Base-by-base conservation (phyloP, 1,140 invertebrate genomes). In the Pseudomyrmex pallidus region DNA sequence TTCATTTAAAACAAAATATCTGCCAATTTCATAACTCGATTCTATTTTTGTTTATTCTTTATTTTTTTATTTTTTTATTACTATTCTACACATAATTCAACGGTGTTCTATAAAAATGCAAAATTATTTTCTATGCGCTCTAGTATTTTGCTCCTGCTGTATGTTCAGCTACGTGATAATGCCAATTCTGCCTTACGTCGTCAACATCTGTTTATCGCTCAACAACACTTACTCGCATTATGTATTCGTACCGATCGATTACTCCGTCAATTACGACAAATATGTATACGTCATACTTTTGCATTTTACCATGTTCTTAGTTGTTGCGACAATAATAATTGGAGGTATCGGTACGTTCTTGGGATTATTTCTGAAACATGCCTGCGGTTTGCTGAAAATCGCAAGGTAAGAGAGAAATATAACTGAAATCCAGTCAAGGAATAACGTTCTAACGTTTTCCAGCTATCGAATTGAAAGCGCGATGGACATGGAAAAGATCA, bases 381-480 rank as follows among this genome's bases (percentile, higher is more conserved):
- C 12, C 13, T 74, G 35, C 25, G 56, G 72, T 61, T 48, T 74
- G 50, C 22, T 74, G 15, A 59, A 74, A 48, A 62, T 74, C 17
- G 72, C 59, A 15, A 48, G 72, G 72, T 74, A 61, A 74, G 44
- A 2, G 9, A 57, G n/a, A 2, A 54, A 1, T 54, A 52, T 2
- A 25, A 12, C 1, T 70, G 17, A 13, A 22, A 54, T 9, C 13
- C 46, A 44, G 1, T 61, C 35, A 74, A 48, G 12, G 17, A 10
- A 74, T 74, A 59, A 74, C 20, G 20, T 74, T 74, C 5, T 0
- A 48, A 54, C 52, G 10, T 46, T 46, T 74, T 62, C 0, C n/a
- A 74, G 72, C 57, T 74, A 74, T 46, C 56, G 72, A 61, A 52
- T 74, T 9, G 54, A 74, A 59, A 50, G 12, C 15, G 50, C 50